A percentile compares a stretch with the other conserved stretches of the same genome.
These are phyloP conservation scores for Byasa hedistus DNA, from an alignment of 2,888 invertebrate genomes.

Conservation along the genomic window DNA sequence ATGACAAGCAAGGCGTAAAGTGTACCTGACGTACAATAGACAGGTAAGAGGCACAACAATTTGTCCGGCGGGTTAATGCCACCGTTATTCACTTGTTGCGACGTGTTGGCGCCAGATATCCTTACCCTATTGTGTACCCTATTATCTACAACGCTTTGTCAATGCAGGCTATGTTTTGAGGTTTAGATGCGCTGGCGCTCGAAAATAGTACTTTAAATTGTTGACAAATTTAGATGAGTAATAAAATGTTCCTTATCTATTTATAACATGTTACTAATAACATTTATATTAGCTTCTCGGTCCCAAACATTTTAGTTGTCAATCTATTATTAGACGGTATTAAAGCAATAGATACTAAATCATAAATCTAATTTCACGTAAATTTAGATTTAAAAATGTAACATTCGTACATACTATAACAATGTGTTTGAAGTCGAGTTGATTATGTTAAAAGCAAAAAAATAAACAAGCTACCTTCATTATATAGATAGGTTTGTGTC, in stretches of 20 bases:
- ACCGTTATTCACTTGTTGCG: conserved; percentile 68
- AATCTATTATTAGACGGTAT: too few species aligned
- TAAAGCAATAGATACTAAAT: too few species aligned
- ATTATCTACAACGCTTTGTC: conserved; percentile 37
- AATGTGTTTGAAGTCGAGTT: too few species aligned
- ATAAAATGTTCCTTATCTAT: not conserved
- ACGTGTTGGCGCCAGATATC: conserved; percentile 68
- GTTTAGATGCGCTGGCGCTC: conserved; percentile 48
- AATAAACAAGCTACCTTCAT: too few species aligned
- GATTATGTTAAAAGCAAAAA: too few species aligned
- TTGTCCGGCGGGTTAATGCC: conserved; percentile 44
- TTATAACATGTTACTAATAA: too few species aligned
- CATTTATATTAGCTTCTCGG: too few species aligned
- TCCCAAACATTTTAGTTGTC: too few species aligned
- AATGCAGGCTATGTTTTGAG: conserved; percentile 35
- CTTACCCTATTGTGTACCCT: conserved; percentile 51
- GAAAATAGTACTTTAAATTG: not conserved
- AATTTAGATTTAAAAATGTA: too few species aligned
- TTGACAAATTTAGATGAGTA: not conserved
- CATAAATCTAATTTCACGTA: too few species aligned
- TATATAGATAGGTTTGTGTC: too few species aligned
- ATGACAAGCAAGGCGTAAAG: conserved; percentile 37
- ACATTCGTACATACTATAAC: too few species aligned
- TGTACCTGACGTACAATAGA: conserved; percentile 58
- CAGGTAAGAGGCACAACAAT: conserved; percentile 53